Evolutionary conservation across 2,113 vertebrate species (phyloP), one percentile per base, ranked within the genome.

Genomic region (Nycticorax nycticorax): DNA sequence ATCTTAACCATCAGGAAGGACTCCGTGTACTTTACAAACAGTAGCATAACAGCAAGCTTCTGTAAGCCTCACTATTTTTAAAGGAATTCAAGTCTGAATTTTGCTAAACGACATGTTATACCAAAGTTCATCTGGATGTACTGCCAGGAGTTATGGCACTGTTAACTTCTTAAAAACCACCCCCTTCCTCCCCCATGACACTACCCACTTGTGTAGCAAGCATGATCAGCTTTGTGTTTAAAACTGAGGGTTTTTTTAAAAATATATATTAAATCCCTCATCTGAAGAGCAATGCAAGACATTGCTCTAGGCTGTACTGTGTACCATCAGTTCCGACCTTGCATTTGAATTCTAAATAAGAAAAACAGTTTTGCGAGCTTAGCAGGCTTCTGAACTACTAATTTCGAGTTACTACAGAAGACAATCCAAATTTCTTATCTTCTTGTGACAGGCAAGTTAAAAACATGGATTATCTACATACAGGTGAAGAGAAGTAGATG

Each of bases 71-170:
- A 0, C 8, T 33, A 2, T 12, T 81, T 87, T 41, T 45, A 64
- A 73, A 43, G 48, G 12, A 76, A 50, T 22, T 35, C 30, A 74
- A 62, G 55, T 30, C 48, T 33, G 21, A 83, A 60, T 73, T 77
- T 39, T 74, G 26, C 15, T 24, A 59, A 53, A 32, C 6, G 10
- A 3, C 10, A 9, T 0, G 0, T 47, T 45, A 73, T 3, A 37
- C 5, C 43, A 8, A 64, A 57, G 41, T 37, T 69, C 24, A 10
- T 48, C 35, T 2, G 2, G 13, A 47, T 15, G 23, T 23, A 52
- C 23, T 69, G 24, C 26, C 10, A 55, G 21, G 13, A 80, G 14
- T 59, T 43, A 81, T 0, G 1, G 39, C 30, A 43, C 30, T 16
- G 3, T 3, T 50, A 27, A 59, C 26, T 48, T 53, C n/a, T 59